Evolutionary conservation across 2,797 vertebrate genomes (phyloP), one percentile per base, ranked within the genome.

Genomic region (Leptodactylus fallax): DNA sequence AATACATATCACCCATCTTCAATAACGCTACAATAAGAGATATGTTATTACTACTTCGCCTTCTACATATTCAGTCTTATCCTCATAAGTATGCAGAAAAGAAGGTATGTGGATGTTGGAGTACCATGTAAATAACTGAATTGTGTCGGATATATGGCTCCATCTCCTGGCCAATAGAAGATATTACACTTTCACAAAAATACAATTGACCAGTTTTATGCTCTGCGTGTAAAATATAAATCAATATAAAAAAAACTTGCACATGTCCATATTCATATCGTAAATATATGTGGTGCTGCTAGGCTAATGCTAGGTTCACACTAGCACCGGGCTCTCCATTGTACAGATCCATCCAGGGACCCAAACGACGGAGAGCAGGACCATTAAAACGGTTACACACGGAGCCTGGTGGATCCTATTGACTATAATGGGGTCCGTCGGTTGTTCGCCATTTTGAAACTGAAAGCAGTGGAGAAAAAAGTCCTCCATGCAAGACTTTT

Each of bases 1-100:
- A 96, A 92, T 97, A 97, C 92, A 96, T 95, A 92, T 99, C 97
- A 1, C 98, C 98, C 96, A 98, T 97, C 93, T 96, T 97, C 93
- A 99, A 92, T 90, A 98, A 96, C 45, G 96, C 98, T 99, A 90
- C 74, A 4, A 87, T 13, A 88, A 90, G 0, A 13, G 7, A 78
- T 61, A 61, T 45, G 45, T 36, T 45, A 19, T 72, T 47, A 72
- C 17, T n/a, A 51, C 0, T 7, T 12, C 6, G 53, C 2, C 49
- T n/a, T 76, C 13, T 53, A 77, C 4, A 14, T 23, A 13, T 12
- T 76, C 10, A n/a, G 4, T 76, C 0, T 49, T 13, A 76, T 14
- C 36, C 36, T 51, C 5, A 76, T 13, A 76, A 17, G 36, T 47
- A 47, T 3, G 7, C 16, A 19, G 3, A 71, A 45, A 16, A 27